These are phyloP conservation scores for Acanthaster planci DNA, from an alignment of 35 echinoderm and acorn worm species.

Conservation along the genomic window DNA sequence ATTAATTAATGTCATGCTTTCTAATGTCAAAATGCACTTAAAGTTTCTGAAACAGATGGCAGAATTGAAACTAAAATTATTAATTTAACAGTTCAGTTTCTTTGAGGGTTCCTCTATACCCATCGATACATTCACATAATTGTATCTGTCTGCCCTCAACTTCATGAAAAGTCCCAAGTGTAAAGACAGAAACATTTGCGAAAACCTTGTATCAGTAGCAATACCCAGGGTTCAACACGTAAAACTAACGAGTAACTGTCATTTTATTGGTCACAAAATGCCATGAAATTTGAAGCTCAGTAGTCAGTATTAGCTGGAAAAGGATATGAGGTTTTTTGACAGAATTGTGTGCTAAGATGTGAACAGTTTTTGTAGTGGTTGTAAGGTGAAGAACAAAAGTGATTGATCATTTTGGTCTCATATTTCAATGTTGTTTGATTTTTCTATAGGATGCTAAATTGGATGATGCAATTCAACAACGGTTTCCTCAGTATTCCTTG, in stretches of 20 bases:
- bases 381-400: neutral
- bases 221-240: too few relatives aligned
- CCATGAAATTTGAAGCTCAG: neutral
- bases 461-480: constrained; percentile 31
- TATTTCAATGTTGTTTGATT: neutral
- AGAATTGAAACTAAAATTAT: too few relatives aligned
- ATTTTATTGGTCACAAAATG: neutral
- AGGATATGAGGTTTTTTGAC: neutral
- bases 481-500: constrained; percentile 68
- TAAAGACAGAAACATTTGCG: too few relatives aligned
- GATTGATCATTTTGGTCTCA: neutral
- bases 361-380: neutral
- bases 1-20: too few relatives aligned
- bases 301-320: neutral
- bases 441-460: constrained; percentile 36
- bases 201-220: too few relatives aligned
- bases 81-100: too few relatives aligned
- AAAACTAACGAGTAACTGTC: neutral
- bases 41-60: too few relatives aligned
- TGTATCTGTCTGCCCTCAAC: too few relatives aligned
- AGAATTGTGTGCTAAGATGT: neutral
- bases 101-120: too few relatives aligned
- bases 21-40: too few relatives aligned
- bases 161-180: too few relatives aligned
- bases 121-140: too few relatives aligned